These are phyloP conservation scores for Lasaia peninsularis DNA, from an alignment of 1,140 invertebrate genomes.

Conservation along the genomic window DNA sequence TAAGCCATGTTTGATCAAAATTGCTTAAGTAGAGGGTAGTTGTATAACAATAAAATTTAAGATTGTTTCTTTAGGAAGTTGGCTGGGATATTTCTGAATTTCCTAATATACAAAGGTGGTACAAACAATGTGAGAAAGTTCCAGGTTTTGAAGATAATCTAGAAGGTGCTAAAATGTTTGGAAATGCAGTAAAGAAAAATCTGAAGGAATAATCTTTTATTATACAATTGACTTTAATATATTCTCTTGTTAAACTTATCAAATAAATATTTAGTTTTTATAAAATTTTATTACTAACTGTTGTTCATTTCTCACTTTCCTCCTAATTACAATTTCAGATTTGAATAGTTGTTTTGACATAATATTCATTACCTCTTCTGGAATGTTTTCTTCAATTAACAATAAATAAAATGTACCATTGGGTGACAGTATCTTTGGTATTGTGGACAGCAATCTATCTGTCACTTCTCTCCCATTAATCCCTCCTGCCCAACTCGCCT, in stretches of 20 bases:
- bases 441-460: constrained; percentile 83
- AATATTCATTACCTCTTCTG: constrained; percentile 82
- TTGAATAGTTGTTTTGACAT: constrained; percentile 80
- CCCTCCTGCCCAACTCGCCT: constrained; percentile 92
- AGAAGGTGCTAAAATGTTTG: constrained; percentile 76
- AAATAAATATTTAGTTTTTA: constrained; percentile 26
- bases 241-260: constrained; percentile 21
- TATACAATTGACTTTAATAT: constrained; percentile 33
- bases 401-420: constrained; percentile 91
- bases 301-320: constrained; percentile 85
- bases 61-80: constrained; percentile 74
- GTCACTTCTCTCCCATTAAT: constrained; percentile 87
- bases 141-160: constrained; percentile 77
- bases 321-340: constrained; percentile 80
- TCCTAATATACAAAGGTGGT: constrained; percentile 82
- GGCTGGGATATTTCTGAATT: constrained; percentile 82
- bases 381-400: constrained; percentile 91
- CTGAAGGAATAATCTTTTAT: constrained; percentile 55
- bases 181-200: constrained; percentile 76
- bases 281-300: constrained; percentile 82
- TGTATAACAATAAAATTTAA: no score
- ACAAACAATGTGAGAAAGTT: constrained; percentile 77
- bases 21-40: no score
- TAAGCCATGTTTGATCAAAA: no score
- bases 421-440: constrained; percentile 83